Evolutionary conservation across 2,888 invertebrate genomes (phyloP), one percentile per base, ranked within the genome.

Genomic region (Heliconius ismenius): DNA sequence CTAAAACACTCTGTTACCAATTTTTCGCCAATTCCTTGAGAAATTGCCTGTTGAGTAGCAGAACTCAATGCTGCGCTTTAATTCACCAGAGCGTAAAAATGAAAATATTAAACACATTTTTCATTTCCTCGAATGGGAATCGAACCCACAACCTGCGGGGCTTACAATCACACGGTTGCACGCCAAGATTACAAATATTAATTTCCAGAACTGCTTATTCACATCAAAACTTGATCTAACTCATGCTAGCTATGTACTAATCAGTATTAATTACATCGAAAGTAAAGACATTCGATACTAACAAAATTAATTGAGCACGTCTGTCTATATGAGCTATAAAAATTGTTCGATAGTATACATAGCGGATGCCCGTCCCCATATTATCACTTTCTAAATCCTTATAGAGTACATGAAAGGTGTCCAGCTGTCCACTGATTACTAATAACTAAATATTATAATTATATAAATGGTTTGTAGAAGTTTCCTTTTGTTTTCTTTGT

Each of bases 371-470:
- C 64, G 65, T 73, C 58, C 78, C 73, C 54, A 67, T 64, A 70
- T 67, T 67, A 67, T 67, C 78, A 88, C 91, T 91, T 91, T 91
- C 91, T 90, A 88, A 86, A 86, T 89, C 91, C 91, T 90, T 91
- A 86, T 89, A 86, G 3, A 67, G 67, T 26, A 87, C 88, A 84
- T 72, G 84, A 87, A 82, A 86, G 84, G 79, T 86, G 90, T 91
- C 91, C 54, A 54, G 21, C 81, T 81, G 91, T 89, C 62, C 32
- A 49, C 32, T 78, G 80, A 83, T 83, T 82, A 81, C 81, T 83
- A 80, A 79, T 36, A 36, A 67, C 39, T 24, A 80, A 81, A 81
- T 81, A 78, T 79, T 80, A 84, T 67, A 24, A 39, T 67, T 18
- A 67, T 67, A 67, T 67, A 39, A 67, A 43, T 43, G 3, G 39